Evolutionary conservation across 2,113 vertebrate species (phyloP), one percentile per base, ranked within the genome.

Genomic region (Emydura subglobosa): DNA sequence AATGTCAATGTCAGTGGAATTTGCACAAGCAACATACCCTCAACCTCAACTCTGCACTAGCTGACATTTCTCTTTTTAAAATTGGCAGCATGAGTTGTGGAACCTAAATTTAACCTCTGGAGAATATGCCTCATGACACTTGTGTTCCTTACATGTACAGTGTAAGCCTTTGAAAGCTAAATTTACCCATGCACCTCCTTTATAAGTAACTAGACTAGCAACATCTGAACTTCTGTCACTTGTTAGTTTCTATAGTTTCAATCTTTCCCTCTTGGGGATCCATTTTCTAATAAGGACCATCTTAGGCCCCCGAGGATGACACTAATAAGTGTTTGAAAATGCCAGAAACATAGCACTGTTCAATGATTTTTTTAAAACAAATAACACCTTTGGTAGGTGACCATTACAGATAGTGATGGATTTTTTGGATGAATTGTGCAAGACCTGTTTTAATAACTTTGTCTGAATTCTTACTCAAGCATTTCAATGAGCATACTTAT

Each of bases 261-360:
- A 88, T 90, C 96, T 94, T 95, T 95, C 97, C 93, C 95, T 95
- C 96, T 16, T 2, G 95, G 94, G 97, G 94, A 68, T 90, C 96
- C 93, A 79, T 95, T 96, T 96, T 97, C 97, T 97, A 97, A 98
- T 98, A 98, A 98, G 97, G 94, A 95, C 96, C 95, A 1, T 96
- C 95, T 91, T 72, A 95, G 96, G 93, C 96, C 97, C 95, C 93
- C 95, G 96, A 98, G 97, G 97, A 96, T 92, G 97, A 92, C 94
- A 94, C 96, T 98, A 98, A 98, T 98, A 97, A 98, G 98, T 96
- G 96, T 98, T 95, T 97, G 97, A 98, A 98, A 98, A 98, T 98
- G 97, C 95, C 97, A 98, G 91, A 94, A 93, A 96, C 82, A 94
- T 93, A 96, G 93, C 85, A 96, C 83, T 1, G 0, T 86, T 96